These are phyloP conservation scores for Solea solea DNA, from an alignment of 2,113 vertebrate genomes.

Conservation along the genomic window DNA sequence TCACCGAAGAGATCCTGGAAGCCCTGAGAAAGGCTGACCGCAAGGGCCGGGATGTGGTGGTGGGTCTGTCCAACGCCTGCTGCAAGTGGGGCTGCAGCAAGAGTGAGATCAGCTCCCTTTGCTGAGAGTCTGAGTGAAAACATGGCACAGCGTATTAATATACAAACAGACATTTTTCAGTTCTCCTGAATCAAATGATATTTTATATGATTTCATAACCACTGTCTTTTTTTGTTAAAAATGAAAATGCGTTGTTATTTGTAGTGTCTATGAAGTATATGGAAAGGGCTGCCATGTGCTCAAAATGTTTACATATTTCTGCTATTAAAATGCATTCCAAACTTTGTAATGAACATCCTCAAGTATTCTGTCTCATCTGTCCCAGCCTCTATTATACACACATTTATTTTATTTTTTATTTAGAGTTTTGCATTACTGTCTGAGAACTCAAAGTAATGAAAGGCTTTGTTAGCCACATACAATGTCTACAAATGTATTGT, in stretches of 20 bases:
- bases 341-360: slow-evolving; percentile 17
- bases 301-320: slow-evolving; percentile 10
- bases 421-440: background rate
- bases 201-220: slow-evolving; percentile 12
- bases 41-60: slow-evolving; percentile 80
- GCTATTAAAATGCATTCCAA: slow-evolving; percentile 1
- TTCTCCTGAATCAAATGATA: background rate
- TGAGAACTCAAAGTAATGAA: slow-evolving; percentile 11
- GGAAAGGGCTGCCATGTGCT: slow-evolving; percentile 35
- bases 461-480: slow-evolving; percentile 13
- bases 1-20: slow-evolving; percentile 80
- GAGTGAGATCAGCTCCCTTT: slow-evolving; percentile 87
- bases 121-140: slow-evolving; percentile 66
- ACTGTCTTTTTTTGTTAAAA: slow-evolving; percentile 4
- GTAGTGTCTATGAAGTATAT: slow-evolving; percentile 6
- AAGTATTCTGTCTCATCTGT: slow-evolving; percentile 6
- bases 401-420: background rate
- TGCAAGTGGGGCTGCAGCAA: slow-evolving; percentile 90
- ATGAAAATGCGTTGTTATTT: background rate
- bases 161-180: slow-evolving; percentile 10
- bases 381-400: background rate
- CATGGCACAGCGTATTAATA: background rate
- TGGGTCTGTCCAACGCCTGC: slow-evolving; percentile 85
- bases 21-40: slow-evolving; percentile 79
- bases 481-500: slow-evolving; percentile 2